Base-by-base conservation (phyloP, 2,888 invertebrate genomes). In the Tetragnatha montana region DNA sequence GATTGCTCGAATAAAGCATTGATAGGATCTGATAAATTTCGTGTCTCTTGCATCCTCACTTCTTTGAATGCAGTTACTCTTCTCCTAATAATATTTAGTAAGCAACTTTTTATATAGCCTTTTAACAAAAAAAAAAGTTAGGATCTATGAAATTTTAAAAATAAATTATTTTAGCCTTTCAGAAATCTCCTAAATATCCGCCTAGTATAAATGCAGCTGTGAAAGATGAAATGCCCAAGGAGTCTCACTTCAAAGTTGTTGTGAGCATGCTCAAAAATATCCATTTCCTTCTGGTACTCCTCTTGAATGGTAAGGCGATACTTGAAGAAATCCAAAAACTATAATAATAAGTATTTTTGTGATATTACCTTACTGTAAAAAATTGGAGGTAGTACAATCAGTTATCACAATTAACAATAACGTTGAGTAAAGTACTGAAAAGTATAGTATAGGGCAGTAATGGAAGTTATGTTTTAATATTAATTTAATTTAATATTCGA, bases 31-130 rank as follows among this genome's bases (percentile, higher is more conserved):
- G 96, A 97, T 93, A 94, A 98, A 91, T 95, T 95, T 92, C 93
- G 95, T 84, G 96, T 99, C 96, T 98, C 98, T 94, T 97, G 97
- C 93, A 94, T 95, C 74, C 96, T 97, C 0, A 98, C 98, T 0
- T 96, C 95, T 0, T 94, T 97, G 92, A 98, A 98, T 74, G 96
- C 97, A 6, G 93, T 96, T 6, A 95, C 99, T 87, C 95, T 98
- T 88, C 94, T 98, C 14, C 94, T 97, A 73, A 97, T 98, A 92
- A 92, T 97, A 75, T 93, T 98, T 17, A 80, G 86, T 87, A 47
- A 87, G 91, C 94, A 76, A 19, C 12, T 19, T 50, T 78, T 51
- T 6, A 12, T 14, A 14, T n/a, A n/a, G n/a, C n/a, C n/a, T n/a
- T n/a, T n/a, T 21, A 74, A 12, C 17, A 35, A 8, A 47, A 22